Percentiles rank a stretch among this genome's conserved stretches.
Conservation (phyloP, 2,797 vertebrate species). For the Sebastes trivittatus region DNA sequence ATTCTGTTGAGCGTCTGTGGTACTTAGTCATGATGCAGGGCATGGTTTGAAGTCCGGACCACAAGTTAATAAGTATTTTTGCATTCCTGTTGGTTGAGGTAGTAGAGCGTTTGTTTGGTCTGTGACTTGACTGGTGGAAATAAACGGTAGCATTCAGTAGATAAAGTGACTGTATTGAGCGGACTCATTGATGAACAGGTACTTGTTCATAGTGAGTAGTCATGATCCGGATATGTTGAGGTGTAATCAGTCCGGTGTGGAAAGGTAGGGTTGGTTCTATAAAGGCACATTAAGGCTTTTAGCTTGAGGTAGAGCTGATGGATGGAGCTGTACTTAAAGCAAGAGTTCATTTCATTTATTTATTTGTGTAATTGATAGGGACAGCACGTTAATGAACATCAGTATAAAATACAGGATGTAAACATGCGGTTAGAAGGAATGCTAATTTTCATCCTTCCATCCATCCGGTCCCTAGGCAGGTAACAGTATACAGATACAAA, state of each 20-base stretch:
- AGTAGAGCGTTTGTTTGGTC: not conserved
- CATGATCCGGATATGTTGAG: not conserved
- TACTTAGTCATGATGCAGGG: not conserved
- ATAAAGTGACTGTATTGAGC: not conserved
- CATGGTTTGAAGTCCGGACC: not conserved
- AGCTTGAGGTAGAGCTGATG: not conserved
- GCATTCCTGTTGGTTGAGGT: slow-evolving; percentile 8
- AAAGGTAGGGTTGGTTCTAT: not conserved
- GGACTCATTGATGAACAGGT: not conserved
- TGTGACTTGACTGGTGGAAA: not conserved
- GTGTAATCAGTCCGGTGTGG: not conserved
- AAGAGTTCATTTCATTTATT: not conserved
- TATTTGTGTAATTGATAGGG: too few relatives aligned
- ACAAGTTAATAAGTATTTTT: slow-evolving; percentile 29
- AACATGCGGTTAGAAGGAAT: too few relatives aligned
- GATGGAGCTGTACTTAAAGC: not conserved
- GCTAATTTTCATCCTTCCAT: too few relatives aligned
- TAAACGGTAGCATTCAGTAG: not conserved
- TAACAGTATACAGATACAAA: too few relatives aligned
- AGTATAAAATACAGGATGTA: too few relatives aligned
- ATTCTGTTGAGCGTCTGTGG: not conserved
- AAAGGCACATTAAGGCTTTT: not conserved
- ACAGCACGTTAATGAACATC: too few relatives aligned
- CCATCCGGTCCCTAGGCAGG: too few relatives aligned
- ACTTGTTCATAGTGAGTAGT: not conserved